Evolutionary conservation across 2,888 invertebrate species (phyloP).

Genomic region (Lasioglossum malachurum): DNA sequence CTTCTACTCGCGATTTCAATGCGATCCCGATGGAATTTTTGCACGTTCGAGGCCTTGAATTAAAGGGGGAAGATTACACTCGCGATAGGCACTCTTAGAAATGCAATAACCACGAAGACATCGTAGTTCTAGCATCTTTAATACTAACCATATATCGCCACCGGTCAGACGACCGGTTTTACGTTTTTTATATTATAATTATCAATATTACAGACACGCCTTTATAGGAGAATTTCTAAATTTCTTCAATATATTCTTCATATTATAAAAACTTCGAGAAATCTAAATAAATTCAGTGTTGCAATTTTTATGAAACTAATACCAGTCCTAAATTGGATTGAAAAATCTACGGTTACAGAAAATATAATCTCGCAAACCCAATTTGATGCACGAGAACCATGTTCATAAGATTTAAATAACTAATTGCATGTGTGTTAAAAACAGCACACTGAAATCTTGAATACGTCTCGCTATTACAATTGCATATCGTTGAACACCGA

Average conservation of each 20-base stretch:
- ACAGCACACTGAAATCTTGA: neutral
- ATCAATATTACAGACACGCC: neutral
- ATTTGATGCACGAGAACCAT: neutral
- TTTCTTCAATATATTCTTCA: neutral
- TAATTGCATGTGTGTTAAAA: too few species aligned
- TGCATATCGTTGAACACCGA: neutral
- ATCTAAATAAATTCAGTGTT: neutral
- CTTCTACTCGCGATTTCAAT: neutral
- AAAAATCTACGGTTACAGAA: too few species aligned
- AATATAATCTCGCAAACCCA: too few species aligned
- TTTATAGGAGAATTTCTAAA: neutral
- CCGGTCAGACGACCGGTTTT: neutral
- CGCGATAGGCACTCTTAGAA: neutral
- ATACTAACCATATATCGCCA: neutral
- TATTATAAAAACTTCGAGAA: neutral
- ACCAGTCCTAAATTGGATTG: too few species aligned
- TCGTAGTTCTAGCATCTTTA: neutral
- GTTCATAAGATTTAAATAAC: too few species aligned
- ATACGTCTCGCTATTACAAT: neutral
- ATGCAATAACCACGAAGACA: neutral
- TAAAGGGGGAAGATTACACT: neutral
- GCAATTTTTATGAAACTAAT: too few species aligned
- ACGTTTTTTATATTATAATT: neutral
- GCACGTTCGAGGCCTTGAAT: neutral
- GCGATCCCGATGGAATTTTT: neutral